A percentile compares a stretch with the other conserved stretches of the same genome.
Conservation (phyloP, 2,797 vertebrate species). For the Prionace glauca region DNA sequence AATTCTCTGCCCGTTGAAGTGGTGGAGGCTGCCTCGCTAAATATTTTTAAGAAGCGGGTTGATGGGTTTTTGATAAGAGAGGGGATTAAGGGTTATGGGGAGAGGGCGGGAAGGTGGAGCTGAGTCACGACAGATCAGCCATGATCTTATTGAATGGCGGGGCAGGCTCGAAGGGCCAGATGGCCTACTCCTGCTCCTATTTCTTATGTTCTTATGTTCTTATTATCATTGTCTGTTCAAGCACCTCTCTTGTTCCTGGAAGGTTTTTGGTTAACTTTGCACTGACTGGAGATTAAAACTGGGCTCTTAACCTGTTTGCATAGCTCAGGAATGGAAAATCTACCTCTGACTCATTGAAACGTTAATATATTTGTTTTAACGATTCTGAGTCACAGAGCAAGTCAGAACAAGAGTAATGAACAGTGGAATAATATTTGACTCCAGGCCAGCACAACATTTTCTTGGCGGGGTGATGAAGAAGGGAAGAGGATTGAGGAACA, state of each 20-base stretch:
- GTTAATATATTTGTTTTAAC: background rate
- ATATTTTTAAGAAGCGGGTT: too few relatives aligned
- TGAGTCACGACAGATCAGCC: too few relatives aligned
- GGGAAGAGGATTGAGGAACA: background rate
- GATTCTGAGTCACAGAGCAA: slow-evolving; percentile 17
- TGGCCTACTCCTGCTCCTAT: too few relatives aligned
- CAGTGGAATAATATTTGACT: background rate
- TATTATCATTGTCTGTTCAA: too few relatives aligned
- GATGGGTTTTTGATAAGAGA: too few relatives aligned
- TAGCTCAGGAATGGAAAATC: slow-evolving; percentile 10
- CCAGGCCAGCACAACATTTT: background rate
- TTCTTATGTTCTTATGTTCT: too few relatives aligned
- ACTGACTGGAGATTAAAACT: background rate
- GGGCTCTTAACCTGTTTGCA: background rate
- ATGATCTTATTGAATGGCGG: too few relatives aligned
- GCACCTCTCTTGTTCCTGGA: background rate
- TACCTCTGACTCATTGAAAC: background rate
- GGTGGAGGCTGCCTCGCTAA: too few relatives aligned
- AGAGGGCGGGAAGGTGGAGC: too few relatives aligned
- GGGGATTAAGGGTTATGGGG: too few relatives aligned
- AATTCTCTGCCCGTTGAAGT: too few relatives aligned
- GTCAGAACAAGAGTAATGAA: slow-evolving; percentile 10
- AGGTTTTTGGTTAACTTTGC: background rate
- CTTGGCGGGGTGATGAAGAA: background rate
- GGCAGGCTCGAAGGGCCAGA: too few relatives aligned